These are phyloP conservation scores for Brachypalpus laphriformis DNA, from an alignment of 2,888 invertebrate genomes.

Conservation along the genomic window DNA sequence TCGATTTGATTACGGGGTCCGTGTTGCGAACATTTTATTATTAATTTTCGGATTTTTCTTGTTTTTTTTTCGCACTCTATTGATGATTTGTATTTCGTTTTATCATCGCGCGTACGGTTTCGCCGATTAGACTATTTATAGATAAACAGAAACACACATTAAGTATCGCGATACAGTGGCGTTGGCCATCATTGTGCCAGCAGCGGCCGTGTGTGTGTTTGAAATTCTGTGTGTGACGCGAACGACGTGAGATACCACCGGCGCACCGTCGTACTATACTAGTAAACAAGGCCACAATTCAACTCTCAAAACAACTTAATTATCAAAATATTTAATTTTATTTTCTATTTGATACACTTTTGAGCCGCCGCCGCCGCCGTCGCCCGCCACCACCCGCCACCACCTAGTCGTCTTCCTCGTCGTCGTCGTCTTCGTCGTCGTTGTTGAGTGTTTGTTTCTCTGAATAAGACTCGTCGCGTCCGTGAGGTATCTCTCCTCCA, in stretches of 20 bases:
- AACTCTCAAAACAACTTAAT: not conserved
- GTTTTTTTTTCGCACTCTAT: not conserved
- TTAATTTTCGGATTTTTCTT: not conserved
- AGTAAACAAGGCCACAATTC: not conserved
- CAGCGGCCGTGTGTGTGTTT: not conserved
- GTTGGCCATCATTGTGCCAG: not conserved
- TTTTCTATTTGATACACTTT: not conserved
- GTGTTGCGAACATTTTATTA: not conserved
- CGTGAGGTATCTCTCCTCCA: too few relatives aligned
- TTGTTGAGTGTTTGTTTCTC: too few relatives aligned
- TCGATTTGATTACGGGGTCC: not conserved
- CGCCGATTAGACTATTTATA: conserved; percentile 35
- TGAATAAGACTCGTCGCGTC: too few relatives aligned
- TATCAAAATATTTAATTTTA: not conserved
- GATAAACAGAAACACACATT: conserved; percentile 16
- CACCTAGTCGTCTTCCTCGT: too few relatives aligned
- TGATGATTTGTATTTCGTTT: conserved; percentile 14
- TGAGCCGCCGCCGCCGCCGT: too few relatives aligned
- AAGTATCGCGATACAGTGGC: not conserved
- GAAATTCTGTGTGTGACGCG: conserved; percentile 4
- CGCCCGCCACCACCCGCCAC: too few relatives aligned
- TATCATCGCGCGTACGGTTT: not conserved
- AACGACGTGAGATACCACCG: not conserved
- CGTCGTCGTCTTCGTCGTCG: too few relatives aligned
- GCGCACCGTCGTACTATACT: not conserved